Evolutionary conservation across 2,797 vertebrate genomes (phyloP).

Genomic region (Sebastes itinus): DNA sequence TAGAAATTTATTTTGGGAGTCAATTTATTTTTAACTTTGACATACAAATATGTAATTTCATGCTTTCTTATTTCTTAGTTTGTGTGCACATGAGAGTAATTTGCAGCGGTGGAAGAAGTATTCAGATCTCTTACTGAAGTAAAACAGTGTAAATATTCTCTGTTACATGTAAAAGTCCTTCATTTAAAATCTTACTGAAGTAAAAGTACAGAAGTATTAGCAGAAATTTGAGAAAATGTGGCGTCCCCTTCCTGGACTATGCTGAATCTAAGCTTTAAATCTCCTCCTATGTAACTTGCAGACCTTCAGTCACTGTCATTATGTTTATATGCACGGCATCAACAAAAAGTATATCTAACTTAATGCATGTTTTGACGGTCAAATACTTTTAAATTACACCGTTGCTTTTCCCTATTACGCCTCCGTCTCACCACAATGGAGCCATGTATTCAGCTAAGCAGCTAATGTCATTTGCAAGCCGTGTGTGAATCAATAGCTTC

Average conservation of each 20-base stretch:
- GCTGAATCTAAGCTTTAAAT: too few species aligned
- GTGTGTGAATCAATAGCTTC: constrained; percentile 65
- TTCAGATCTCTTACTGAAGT: not conserved
- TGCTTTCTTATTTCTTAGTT: not conserved
- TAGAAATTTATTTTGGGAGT: not conserved
- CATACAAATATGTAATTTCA: not conserved
- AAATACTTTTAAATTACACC: constrained; percentile 33
- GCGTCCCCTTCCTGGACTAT: too few species aligned
- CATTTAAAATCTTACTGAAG: too few species aligned
- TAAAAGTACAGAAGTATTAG: too few species aligned
- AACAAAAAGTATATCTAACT: constrained; percentile 20
- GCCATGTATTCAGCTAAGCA: constrained; percentile 17
- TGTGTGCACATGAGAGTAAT: not conserved
- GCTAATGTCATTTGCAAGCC: constrained; percentile 38
- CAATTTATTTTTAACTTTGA: not conserved
- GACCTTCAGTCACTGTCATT: too few species aligned
- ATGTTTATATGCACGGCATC: too few species aligned
- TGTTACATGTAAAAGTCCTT: not conserved
- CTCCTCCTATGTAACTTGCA: too few species aligned
- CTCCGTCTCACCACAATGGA: constrained; percentile 27
- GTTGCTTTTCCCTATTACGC: constrained; percentile 9
- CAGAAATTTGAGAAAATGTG: too few species aligned
- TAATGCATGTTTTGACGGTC: constrained; percentile 31
- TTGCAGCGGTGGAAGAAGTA: not conserved
- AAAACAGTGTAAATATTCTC: not conserved